Conservation (phyloP, 2,888 invertebrate species). For the Eilema caniola region DNA sequence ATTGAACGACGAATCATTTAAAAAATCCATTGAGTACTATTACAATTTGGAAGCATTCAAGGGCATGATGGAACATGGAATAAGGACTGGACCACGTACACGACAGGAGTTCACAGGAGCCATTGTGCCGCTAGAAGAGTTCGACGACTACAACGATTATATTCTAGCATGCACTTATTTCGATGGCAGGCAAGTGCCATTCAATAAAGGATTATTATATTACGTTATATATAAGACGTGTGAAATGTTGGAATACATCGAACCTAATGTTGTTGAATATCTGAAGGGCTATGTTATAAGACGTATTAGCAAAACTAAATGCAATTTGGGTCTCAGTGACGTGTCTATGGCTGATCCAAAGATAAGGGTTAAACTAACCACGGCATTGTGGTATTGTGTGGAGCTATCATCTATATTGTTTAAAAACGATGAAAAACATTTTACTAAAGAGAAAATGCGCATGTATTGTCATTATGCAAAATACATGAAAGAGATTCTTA, state of each 20-base stretch:
- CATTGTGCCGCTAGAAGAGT: slow-evolving; percentile 59
- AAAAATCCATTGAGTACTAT: slow-evolving; percentile 62
- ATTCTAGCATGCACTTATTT: slow-evolving; percentile 65
- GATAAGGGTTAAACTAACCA: slow-evolving; percentile 7
- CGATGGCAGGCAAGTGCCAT: slow-evolving; percentile 56
- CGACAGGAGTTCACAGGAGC: slow-evolving; percentile 60
- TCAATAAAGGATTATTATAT: slow-evolving; percentile 42
- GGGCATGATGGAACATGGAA: slow-evolving; percentile 48
- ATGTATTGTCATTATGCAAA: slow-evolving; percentile 4
- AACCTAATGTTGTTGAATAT: slow-evolving; percentile 15
- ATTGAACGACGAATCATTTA: slow-evolving; percentile 54
- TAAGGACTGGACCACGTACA: slow-evolving; percentile 60
- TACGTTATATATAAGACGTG: slow-evolving; percentile 16
- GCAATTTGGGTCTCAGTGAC: slow-evolving; percentile 7
- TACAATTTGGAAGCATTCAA: slow-evolving; percentile 64
- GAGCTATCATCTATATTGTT: slow-evolving; percentile 16
- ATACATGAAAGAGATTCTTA: slow-evolving; percentile 22
- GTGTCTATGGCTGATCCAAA: slow-evolving; percentile 14
- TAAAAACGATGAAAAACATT: slow-evolving; percentile 9
- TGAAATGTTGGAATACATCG: slow-evolving; percentile 13
- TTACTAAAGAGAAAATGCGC: slow-evolving; percentile 13
- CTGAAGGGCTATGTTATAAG: slow-evolving; percentile 8
- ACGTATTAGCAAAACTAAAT: slow-evolving; percentile 13
- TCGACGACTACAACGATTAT: slow-evolving; percentile 66
- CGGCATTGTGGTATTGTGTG: slow-evolving; percentile 20